A percentile compares a stretch with the other conserved stretches of the same genome.
phyloP scores from a whole-genome alignment of 92 coral and sea anemone genomes.

The Hydrozoanthus gracilis region DNA sequence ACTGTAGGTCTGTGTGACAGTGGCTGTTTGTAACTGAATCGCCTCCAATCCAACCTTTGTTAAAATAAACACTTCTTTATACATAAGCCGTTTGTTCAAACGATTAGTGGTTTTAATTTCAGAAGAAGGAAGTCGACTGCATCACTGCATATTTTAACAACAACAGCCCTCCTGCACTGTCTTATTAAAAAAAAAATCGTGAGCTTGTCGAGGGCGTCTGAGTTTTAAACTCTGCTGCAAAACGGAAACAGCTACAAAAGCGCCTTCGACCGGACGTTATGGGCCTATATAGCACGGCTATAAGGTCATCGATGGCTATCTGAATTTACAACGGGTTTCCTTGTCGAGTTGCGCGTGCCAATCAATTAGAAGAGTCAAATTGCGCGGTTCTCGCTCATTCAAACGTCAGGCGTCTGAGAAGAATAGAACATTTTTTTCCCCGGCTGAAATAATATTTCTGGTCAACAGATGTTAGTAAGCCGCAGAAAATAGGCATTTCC shows the following conservation, averaged over 20 bases:
- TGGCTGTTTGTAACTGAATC: background rate
- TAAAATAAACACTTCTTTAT: slow-evolving; percentile 31
- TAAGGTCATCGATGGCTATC: slow-evolving; percentile 43
- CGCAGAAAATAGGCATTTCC: slow-evolving; percentile 25
- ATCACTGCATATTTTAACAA: background rate
- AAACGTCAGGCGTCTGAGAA: background rate
- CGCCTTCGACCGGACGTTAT: background rate
- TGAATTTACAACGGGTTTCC: background rate
- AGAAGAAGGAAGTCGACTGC: slow-evolving; percentile 4
- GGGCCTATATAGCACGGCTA: background rate
- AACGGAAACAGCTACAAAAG: no score
- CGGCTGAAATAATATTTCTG: slow-evolving; percentile 48
- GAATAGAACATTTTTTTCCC: background rate
- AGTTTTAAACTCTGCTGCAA: background rate
- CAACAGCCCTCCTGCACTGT: background rate
- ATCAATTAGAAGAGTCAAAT: background rate
- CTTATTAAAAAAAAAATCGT: background rate
- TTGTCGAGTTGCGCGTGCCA: background rate
- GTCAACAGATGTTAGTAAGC: slow-evolving; percentile 38
- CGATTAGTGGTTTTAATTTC: slow-evolving; percentile 36
- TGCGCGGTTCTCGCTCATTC: background rate
- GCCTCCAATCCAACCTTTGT: slow-evolving; percentile 9
- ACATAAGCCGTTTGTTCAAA: slow-evolving; percentile 31
- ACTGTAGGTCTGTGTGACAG: background rate
- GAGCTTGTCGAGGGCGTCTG: background rate